Evolutionary conservation across 2,797 vertebrate genomes (phyloP), one percentile per base, ranked within the genome.

Genomic region (Loriculus beryllinus): DNA sequence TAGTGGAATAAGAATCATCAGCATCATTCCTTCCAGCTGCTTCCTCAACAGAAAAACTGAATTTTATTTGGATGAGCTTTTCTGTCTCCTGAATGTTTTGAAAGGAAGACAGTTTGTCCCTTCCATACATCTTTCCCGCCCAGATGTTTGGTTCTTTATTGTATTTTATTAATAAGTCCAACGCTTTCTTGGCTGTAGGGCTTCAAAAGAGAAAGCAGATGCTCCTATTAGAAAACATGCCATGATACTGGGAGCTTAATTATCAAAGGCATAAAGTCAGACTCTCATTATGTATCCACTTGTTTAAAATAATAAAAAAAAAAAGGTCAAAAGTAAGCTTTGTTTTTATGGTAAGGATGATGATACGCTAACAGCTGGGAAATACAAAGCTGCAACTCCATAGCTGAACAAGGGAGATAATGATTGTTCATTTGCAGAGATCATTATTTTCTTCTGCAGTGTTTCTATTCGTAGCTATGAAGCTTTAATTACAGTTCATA

Each of bases 151-250:
- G 7, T 52, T 74, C 20, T 81, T 80, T 49, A 75, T 91, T 96
- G 64, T 91, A 67, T 75, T 96, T 94, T 93, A 90, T 92, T 94
- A 91, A 33, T 72, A 94, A 88, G 59, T 88, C 74, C n/a, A 70
- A 12, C 0, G 1, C 56, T 88, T 93, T 82, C 76, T 69, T 94
- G 86, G 74, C 91, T 92, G 39, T 90, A 76, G 65, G 82, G 69
- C 80, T 93, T 67, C 74, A 71, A 21, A 45, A 67, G 82, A 90
- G 85, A 39, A 76, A 68, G 54, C 91, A 96, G 94, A 86, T 92
- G 78, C 60, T 94, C 14, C 42, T 93, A 22, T 87, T 85, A 85
- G 57, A 92, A 84, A 69, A 68, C 62, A 62, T 91, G 82, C 72
- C 42, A 9, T 75, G 15, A 33, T 89, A 74, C 4, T 78, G 84